Percentiles rank a stretch among this genome's conserved stretches.
Conservation (phyloP, 2,888 invertebrate genomes). For the Euproctis similis region DNA sequence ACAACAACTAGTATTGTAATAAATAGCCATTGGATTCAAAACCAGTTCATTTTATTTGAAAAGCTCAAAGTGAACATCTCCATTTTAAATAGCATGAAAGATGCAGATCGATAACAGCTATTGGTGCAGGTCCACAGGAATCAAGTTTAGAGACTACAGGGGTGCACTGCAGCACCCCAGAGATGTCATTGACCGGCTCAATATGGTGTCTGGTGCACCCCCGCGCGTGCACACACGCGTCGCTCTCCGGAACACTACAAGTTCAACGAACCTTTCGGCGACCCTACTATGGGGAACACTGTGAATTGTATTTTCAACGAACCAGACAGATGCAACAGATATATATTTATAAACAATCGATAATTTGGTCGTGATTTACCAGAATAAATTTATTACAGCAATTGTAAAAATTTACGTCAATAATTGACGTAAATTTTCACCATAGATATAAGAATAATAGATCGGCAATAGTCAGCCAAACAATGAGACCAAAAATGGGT, state of each 20-base stretch:
- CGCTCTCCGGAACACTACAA: slow-evolving; percentile 53
- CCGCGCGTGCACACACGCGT: slow-evolving; percentile 41
- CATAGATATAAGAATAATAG: no score
- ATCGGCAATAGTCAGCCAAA: no score
- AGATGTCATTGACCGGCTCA: slow-evolving; percentile 65
- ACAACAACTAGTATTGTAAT: no score
- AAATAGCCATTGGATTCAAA: no score
- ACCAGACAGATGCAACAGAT: slow-evolving; percentile 34
- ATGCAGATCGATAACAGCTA: neutral
- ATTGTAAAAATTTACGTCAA: no score
- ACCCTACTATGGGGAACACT: slow-evolving; percentile 48
- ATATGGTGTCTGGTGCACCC: slow-evolving; percentile 48
- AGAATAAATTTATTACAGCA: no score
- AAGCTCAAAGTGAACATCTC: no score
- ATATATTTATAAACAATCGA: slow-evolving; percentile 26
- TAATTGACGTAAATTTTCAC: no score
- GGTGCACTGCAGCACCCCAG: slow-evolving; percentile 43
- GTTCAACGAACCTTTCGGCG: slow-evolving; percentile 59
- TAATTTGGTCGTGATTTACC: no score
- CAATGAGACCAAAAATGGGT: no score
- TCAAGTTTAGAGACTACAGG: slow-evolving; percentile 40
- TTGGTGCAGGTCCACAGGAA: slow-evolving; percentile 17
- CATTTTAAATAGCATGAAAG: neutral
- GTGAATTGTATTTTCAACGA: slow-evolving; percentile 33
- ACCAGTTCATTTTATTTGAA: no score